These are phyloP conservation scores for Aphodius granarius DNA, from an alignment of 2,888 invertebrate genomes.

Conservation along the genomic window DNA sequence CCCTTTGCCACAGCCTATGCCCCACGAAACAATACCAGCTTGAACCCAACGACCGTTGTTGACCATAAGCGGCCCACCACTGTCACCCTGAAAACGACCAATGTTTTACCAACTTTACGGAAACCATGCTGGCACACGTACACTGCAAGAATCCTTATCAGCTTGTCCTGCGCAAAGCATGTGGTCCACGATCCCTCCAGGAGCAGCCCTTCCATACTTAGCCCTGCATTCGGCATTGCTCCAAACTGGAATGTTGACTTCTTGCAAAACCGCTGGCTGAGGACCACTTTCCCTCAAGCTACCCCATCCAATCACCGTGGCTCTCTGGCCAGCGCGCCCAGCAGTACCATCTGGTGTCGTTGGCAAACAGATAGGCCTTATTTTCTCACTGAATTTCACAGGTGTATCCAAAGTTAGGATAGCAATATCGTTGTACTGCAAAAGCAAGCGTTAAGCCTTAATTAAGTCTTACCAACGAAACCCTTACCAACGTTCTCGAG, in stretches of 20 bases:
- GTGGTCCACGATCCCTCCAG: slow-evolving; percentile 85
- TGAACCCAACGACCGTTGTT: slow-evolving; percentile 78
- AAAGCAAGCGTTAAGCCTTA: background rate
- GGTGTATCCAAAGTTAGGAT: slow-evolving; percentile 78
- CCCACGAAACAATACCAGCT: slow-evolving; percentile 89
- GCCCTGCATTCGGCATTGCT: slow-evolving; percentile 73
- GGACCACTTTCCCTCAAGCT: slow-evolving; percentile 81
- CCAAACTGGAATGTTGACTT: slow-evolving; percentile 85
- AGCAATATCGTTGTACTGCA: slow-evolving; percentile 81
- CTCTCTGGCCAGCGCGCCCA: slow-evolving; percentile 69
- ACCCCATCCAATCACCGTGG: slow-evolving; percentile 88
- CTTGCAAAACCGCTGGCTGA: slow-evolving; percentile 78
- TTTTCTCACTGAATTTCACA: slow-evolving; percentile 69
- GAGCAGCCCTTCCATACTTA: slow-evolving; percentile 84
- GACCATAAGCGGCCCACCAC: slow-evolving; percentile 85
- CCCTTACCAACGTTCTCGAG: slow-evolving; percentile 73
- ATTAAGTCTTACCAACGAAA: background rate
- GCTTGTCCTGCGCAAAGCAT: slow-evolving; percentile 88
- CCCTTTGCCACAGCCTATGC: slow-evolving; percentile 89
- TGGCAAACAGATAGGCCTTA: slow-evolving; percentile 81
- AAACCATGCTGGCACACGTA: slow-evolving; percentile 65
- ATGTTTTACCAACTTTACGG: slow-evolving; percentile 10
- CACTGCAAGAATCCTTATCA: slow-evolving; percentile 86
- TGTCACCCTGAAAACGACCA: slow-evolving; percentile 73
- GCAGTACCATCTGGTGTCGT: slow-evolving; percentile 46